These are phyloP conservation scores for Pongo pygmaeus DNA, from an alignment of 2,113 vertebrate species.

Conservation along the genomic window DNA sequence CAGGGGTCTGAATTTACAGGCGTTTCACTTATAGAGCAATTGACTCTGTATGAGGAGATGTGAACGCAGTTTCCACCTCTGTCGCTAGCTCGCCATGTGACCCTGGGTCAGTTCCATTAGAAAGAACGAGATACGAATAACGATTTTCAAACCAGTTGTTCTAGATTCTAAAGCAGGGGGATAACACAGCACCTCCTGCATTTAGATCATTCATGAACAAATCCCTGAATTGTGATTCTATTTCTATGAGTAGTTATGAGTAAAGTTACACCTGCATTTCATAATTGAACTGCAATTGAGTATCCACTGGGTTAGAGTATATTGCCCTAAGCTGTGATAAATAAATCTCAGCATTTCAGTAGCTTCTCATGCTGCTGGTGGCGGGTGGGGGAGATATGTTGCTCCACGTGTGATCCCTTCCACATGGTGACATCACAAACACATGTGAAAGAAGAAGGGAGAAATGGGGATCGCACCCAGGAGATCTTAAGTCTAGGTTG, in stretches of 20 bases:
- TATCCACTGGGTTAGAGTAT: background rate
- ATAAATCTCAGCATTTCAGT: background rate
- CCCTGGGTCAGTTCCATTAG: too few species aligned
- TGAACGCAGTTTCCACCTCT: background rate
- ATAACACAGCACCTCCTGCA: background rate
- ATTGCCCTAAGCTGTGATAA: background rate
- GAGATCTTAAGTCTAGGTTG: background rate
- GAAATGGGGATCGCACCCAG: rapidly evolving
- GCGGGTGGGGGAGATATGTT: background rate
- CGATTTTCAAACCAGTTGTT: background rate
- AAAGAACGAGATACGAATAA: background rate
- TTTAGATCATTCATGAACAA: background rate
- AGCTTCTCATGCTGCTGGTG: background rate
- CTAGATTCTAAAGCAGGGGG: background rate
- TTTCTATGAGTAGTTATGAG: background rate
- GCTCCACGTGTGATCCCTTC: background rate
- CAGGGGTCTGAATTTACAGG: background rate
- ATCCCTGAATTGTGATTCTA: background rate
- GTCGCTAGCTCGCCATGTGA: background rate
- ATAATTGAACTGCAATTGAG: background rate
- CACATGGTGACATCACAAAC: background rate
- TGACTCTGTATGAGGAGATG: background rate
- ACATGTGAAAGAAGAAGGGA: background rate
- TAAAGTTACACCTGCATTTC: background rate
- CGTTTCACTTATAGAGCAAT: background rate